Base-by-base conservation (phyloP, 2,797 vertebrate genomes). In the Microhierax caerulescens region DNA sequence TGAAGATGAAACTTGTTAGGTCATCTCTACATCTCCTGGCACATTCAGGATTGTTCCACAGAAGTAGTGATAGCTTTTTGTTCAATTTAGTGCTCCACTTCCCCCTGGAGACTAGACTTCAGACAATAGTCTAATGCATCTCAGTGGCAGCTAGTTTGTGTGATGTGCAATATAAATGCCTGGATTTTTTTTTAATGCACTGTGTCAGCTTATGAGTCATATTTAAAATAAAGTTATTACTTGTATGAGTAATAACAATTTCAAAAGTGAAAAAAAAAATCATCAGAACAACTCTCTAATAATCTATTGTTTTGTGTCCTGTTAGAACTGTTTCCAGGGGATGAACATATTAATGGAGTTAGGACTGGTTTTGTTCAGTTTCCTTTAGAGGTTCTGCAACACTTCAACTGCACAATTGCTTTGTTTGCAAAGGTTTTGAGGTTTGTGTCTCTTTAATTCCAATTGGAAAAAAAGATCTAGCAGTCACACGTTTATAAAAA, bases 201-300 rank as follows among this genome's bases (percentile, higher is more conserved):
- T 76, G 11, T 60, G 68, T 88, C 77, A 94, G 36, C 13, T 48
- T 92, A 53, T 91, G 92, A 94, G 65, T 93, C 92, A 96, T 77
- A 72, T 69, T 84, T 86, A 67, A 93, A 91, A 80, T 41, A 48
- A 93, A 64, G 39, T 32, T 48, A 53, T 85, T 75, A 43, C 75
- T 45, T 90, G 36, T 67, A 78, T 95, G 86, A 96, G 59, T 91
- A 91, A 91, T 85, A 89, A 32, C 34, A 79, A 93, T 73, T 67
- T 69, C 1, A 87, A 88, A 90, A 75, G 18, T 73, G 41, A 32
- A 36, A 50, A 8, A 7, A 15, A 39, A 39, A 39, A 39, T 14
- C 6, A 39, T 39, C 39, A 39, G 39, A 51, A 9, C n/a, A 70
- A 11, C n/a, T 5, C 13, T 93, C 9, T 78, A 87, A 51, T 76